These are phyloP conservation scores for Melanotaenia parkinsoni DNA, from an alignment of 2,797 vertebrate genomes.

Conservation along the genomic window DNA sequence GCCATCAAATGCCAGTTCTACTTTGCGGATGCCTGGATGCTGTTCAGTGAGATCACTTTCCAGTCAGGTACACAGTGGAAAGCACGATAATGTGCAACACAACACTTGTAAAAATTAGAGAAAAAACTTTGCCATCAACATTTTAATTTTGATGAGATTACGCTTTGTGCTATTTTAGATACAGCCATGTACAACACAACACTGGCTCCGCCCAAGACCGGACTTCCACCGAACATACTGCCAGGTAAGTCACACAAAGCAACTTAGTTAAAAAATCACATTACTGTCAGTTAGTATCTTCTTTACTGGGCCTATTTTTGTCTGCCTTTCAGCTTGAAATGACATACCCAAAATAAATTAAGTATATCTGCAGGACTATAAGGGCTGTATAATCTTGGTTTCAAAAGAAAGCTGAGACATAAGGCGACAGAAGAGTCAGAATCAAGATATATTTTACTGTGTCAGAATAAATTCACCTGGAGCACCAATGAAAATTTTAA, in stretches of 20 bases:
- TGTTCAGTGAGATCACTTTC: conserved; percentile 99
- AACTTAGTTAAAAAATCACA: not conserved
- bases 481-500: no score
- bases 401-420: no score
- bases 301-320: not conserved
- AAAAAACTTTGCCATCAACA: not conserved
- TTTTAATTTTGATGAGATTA: not conserved
- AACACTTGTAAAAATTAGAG: not conserved
- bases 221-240: conserved; percentile 80
- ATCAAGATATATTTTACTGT: not conserved
- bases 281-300: not conserved
- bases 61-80: conserved; percentile 88
- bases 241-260: conserved; percentile 68
- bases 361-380: not conserved
- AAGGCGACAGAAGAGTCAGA: no score
- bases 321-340: not conserved
- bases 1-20: conserved; percentile 97
- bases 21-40: conserved; percentile 95
- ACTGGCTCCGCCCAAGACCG: conserved; percentile 75
- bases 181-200: conserved; percentile 98
- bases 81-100: not conserved
- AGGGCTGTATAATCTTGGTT: not conserved
- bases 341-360: not conserved
- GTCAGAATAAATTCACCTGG: no score
- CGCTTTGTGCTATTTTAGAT: conserved; percentile 78